Evolutionary conservation across 1,140 invertebrate species (phyloP).

Genomic region (Acromyrmex heyeri): DNA sequence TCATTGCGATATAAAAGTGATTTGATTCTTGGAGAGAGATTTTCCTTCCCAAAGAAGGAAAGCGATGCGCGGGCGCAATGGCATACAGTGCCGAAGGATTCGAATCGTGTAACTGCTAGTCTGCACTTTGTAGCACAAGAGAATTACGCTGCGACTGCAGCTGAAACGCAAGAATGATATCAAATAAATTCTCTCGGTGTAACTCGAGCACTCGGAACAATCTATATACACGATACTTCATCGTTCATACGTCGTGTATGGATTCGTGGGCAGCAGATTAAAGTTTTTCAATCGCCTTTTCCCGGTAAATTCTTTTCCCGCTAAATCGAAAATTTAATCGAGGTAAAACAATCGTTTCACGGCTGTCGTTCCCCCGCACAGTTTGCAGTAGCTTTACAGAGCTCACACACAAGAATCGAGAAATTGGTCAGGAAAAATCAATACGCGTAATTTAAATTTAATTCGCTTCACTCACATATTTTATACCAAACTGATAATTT

Average conservation of each 20-base stretch:
- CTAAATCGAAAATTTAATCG: conserved; percentile 53
- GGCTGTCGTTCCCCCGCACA: background rate
- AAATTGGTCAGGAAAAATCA: background rate
- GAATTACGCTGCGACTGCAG: conserved; percentile 35
- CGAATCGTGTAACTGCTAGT: conserved; percentile 28
- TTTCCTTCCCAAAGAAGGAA: conserved; percentile 1
- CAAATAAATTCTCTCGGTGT: conserved; percentile 44
- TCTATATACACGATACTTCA: conserved; percentile 4
- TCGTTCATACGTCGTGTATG: background rate
- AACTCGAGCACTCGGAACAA: background rate
- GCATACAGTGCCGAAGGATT: background rate
- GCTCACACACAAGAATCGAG: background rate
- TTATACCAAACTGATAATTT: background rate
- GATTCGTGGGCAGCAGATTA: background rate
- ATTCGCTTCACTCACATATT: conserved; percentile 27
- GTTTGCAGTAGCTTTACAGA: background rate
- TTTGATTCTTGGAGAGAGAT: conserved; percentile 45
- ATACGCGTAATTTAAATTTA: conserved; percentile 18
- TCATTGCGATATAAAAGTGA: conserved; percentile 55
- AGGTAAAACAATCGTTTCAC: conserved; percentile 29
- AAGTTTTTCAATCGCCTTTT: conserved; percentile 39
- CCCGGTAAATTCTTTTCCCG: conserved; percentile 1
- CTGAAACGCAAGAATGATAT: conserved; percentile 45
- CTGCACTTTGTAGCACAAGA: conserved; percentile 30
- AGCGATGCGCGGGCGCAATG: background rate